Evolutionary conservation across 2,888 invertebrate species (phyloP).

Genomic region (Troglohyphantes excavatus): DNA sequence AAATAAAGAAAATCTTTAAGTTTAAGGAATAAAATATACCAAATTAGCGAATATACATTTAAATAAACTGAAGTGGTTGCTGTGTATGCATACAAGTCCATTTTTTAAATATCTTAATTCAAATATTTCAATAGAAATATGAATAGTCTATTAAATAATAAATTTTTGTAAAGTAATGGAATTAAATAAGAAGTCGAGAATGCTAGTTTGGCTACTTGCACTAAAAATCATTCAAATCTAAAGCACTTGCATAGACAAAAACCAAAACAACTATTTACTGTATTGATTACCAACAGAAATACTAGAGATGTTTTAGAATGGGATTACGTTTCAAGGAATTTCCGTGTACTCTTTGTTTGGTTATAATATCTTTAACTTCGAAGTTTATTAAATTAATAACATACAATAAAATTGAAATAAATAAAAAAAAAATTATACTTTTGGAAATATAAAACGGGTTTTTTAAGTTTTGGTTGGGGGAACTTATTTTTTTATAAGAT

Average conservation of each 20-base stretch:
- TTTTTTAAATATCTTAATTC: not conserved
- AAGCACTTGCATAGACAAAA: not conserved
- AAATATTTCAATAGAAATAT: not conserved
- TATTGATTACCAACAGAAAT: not conserved
- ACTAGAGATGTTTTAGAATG: not conserved
- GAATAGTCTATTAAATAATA: not conserved
- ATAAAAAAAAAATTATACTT: too few species aligned
- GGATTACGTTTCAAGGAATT: not conserved
- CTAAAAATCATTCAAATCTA: not conserved
- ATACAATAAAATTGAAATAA: too few species aligned
- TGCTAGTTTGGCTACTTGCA: not conserved
- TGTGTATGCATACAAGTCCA: too few species aligned
- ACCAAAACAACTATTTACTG: not conserved
- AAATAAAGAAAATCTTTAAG: constrained; percentile 12
- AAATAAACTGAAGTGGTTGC: constrained; percentile 4
- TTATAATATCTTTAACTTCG: too few species aligned
- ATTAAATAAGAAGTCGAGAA: not conserved
- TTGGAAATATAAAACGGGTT: too few species aligned
- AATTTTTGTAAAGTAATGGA: not conserved
- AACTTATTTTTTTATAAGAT: too few species aligned
- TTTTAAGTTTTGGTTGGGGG: too few species aligned
- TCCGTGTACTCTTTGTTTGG: too few species aligned
- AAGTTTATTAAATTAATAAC: too few species aligned
- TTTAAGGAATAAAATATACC: constrained; percentile 18
- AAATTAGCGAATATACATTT: constrained; percentile 33